phyloP scores from a whole-genome alignment of 2,113 vertebrate species.

The Calypte anna region DNA sequence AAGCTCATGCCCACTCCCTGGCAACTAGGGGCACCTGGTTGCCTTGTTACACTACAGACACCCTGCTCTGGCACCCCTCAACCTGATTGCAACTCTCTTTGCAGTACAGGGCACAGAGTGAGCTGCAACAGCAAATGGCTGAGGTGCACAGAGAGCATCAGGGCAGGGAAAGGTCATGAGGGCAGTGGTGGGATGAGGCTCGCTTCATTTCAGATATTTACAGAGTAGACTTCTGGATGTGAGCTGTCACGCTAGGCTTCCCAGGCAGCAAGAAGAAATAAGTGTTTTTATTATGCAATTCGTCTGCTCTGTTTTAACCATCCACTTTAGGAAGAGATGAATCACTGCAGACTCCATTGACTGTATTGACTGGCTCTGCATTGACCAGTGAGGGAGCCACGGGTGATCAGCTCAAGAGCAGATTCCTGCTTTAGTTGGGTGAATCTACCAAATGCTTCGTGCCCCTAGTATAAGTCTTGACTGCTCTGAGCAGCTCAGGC shows the following conservation, averaged over 20 bases:
- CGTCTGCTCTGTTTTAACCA: constrained; percentile 4
- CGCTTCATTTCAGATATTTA: not conserved
- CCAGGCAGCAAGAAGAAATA: not conserved
- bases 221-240: not conserved
- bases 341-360: not conserved
- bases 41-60: no score
- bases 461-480: not conserved
- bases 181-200: not conserved
- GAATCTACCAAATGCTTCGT: not conserved
- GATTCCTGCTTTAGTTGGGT: not conserved
- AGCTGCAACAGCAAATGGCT: not conserved
- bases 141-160: not conserved
- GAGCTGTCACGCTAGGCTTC: not conserved
- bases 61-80: not conserved
- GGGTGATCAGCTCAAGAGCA: not conserved
- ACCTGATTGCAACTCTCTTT: not conserved
- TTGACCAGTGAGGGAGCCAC: not conserved
- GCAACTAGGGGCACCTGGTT: no score
- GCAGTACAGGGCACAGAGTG: rapidly evolving
- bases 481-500: constrained; percentile 24
- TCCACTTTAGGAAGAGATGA: constrained; percentile 33
- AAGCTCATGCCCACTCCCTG: no score
- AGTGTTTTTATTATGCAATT: constrained; percentile 13
- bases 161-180: not conserved
- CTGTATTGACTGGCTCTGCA: constrained; percentile 31